Percentiles rank a stretch among this genome's conserved stretches.
Evolutionary conservation across 2,113 vertebrate genomes (phyloP).

Genomic region (Centropus unirufus): DNA sequence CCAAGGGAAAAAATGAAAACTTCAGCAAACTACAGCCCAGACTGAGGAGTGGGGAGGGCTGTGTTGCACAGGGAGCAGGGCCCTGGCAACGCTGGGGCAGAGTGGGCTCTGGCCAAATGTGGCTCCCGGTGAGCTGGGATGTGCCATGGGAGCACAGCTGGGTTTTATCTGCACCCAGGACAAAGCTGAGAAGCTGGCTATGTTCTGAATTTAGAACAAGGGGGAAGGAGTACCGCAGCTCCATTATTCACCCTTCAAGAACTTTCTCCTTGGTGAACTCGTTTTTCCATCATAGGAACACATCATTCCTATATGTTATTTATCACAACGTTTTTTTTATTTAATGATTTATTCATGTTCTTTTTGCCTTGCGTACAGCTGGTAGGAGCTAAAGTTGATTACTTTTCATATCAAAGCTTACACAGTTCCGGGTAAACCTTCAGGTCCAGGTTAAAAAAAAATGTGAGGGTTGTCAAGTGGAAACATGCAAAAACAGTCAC

Average conservation of each 20-base stretch:
- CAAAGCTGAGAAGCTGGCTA: neutral
- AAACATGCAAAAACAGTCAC: neutral
- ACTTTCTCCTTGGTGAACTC: rapidly evolving
- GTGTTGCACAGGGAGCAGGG: neutral
- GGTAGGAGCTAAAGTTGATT: neutral
- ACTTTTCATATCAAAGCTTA: neutral
- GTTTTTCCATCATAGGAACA: neutral
- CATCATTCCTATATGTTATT: neutral
- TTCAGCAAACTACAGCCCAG: neutral
- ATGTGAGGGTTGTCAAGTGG: neutral
- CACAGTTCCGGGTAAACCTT: neutral
- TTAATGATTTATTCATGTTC: rapidly evolving
- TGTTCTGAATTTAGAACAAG: neutral
- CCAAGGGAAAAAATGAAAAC: neutral
- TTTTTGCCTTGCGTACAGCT: neutral
- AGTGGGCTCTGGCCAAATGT: rapidly evolving
- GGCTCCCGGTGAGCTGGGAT: neutral
- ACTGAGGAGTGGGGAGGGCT: neutral
- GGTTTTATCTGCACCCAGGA: neutral
- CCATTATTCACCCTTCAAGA: neutral
- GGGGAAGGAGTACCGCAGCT: neutral
- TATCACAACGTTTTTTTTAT: neutral
- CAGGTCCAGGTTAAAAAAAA: neutral
- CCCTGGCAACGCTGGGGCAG: neutral
- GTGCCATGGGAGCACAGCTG: neutral